Evolutionary conservation across 2,113 vertebrate species (phyloP), one percentile per base, ranked within the genome.

Genomic region (Notiomystis cincta): DNA sequence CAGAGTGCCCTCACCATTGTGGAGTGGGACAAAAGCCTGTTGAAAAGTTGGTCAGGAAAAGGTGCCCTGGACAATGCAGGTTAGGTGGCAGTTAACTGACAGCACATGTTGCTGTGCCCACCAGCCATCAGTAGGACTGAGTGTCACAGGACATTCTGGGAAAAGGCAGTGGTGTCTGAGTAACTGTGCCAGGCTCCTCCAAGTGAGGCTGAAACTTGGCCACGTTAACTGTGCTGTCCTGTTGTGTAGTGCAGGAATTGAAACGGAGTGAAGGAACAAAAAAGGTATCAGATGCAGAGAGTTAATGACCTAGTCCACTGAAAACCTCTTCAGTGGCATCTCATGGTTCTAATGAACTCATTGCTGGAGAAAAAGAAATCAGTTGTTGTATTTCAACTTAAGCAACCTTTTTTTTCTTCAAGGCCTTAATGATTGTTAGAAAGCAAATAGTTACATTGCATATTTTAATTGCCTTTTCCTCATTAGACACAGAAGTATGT

Each of bases 221-320:
- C 73, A 18, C 4, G 30, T 50, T 12, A n/a, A 64, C 44, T 27
- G 73, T 51, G 79, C 60, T 75, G 65, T 90, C 75, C 51, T 89
- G 35, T 73, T 54, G 28, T 1, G 3, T n/a, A 64, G 75, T 40
- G 47, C 72, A 88, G 72, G 64, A 83, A 19, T 8, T 80, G 58
- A 73, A 47, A 54, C 60, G 35, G 60, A 79, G 30, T 22, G 48
- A 60, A 60, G 44, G 65, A 47, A 83, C 64, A 28, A 50, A 13
- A 47, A 75, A 87, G 5, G n/a, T 82, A 96, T 97, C 95, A 96
- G 95, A 97, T 97, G 97, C 97, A 98, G 97, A 98, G 97, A 97
- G 97, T 98, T 97, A 97, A 97, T 96, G 94, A 96, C 82, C 93
- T 80, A 78, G 93, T 69, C 45, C 48, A 89, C 95, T 95, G 90